These are phyloP conservation scores for Berghia stephanieae DNA, from an alignment of 1,140 invertebrate genomes.

Conservation along the genomic window DNA sequence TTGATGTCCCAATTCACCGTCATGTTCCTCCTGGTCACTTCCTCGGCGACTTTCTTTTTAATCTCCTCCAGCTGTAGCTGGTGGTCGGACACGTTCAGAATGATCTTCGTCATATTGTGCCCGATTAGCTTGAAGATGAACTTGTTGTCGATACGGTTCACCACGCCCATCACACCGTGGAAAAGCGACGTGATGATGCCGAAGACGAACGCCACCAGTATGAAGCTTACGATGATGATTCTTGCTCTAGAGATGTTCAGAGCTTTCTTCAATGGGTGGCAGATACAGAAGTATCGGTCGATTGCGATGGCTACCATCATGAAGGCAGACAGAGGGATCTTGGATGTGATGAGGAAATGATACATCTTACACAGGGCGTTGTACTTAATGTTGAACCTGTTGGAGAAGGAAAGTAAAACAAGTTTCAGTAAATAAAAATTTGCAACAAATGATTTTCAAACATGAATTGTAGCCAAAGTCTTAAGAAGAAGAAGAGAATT, in stretches of 20 bases:
- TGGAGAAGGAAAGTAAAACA: too few species aligned
- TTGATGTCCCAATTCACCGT: too few species aligned
- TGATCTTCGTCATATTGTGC: slow-evolving; percentile 18
- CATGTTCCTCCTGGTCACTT: too few species aligned
- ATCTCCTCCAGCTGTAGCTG: background rate
- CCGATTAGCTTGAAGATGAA: background rate
- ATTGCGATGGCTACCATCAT: slow-evolving; percentile 65
- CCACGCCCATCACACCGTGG: slow-evolving; percentile 51
- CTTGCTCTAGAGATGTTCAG: slow-evolving; percentile 35
- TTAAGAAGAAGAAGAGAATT: too few species aligned
- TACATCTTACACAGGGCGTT: slow-evolving; percentile 62
- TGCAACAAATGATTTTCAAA: too few species aligned
- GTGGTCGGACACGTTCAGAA: background rate
- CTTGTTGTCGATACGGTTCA: slow-evolving; percentile 17
- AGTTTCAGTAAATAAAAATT: too few species aligned
- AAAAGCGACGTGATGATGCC: slow-evolving; percentile 56
- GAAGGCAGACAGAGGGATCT: slow-evolving; percentile 61
- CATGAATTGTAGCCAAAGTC: too few species aligned
- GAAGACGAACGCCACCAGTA: slow-evolving; percentile 49
- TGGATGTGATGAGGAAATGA: slow-evolving; percentile 62
- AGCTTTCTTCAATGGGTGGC: slow-evolving; percentile 53
- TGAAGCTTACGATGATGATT: slow-evolving; percentile 50
- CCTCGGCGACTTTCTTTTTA: too few species aligned
- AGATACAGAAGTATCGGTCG: slow-evolving; percentile 66
- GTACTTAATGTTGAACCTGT: slow-evolving; percentile 46